phyloP scores from a whole-genome alignment of 1,140 invertebrate genomes.

The Ostrea denselamellosa region DNA sequence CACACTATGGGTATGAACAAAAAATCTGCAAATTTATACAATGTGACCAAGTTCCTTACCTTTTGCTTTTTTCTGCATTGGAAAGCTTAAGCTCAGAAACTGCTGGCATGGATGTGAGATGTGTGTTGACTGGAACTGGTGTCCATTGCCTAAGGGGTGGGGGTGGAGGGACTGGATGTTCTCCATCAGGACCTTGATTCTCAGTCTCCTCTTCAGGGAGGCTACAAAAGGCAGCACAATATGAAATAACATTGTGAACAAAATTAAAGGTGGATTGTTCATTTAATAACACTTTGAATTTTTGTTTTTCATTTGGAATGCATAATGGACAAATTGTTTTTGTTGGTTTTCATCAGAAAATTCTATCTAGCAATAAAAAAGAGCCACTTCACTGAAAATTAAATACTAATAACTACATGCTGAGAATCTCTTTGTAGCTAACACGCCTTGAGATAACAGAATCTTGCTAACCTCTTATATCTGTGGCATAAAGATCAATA shows the following conservation, averaged over 20 bases:
- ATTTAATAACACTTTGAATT: not conserved
- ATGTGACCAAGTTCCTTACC: conserved; percentile 69
- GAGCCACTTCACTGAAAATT: not conserved
- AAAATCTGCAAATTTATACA: too few relatives aligned
- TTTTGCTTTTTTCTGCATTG: conserved; percentile 76
- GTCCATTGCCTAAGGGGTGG: conserved; percentile 70
- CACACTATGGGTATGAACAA: too few relatives aligned
- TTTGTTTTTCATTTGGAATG: not conserved
- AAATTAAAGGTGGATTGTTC: not conserved
- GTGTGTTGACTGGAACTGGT: conserved; percentile 85
- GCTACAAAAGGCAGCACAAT: conserved; percentile 54
- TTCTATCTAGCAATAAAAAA: not conserved
- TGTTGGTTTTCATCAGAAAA: not conserved
- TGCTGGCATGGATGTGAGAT: conserved; percentile 81
- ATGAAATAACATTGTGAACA: not conserved
- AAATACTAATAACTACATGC: not conserved
- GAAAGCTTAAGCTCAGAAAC: conserved; percentile 75
- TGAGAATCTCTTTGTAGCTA: not conserved
- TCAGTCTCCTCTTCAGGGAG: conserved; percentile 69
- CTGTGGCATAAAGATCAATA: conserved; percentile 6
- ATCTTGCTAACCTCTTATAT: not conserved
- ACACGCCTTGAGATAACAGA: not conserved
- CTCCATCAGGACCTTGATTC: conserved; percentile 48
- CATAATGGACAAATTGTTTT: not conserved
- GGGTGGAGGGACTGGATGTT: conserved; percentile 27